These are phyloP conservation scores for Scomber colias DNA, from an alignment of 2,113 vertebrate genomes.

Conservation along the genomic window DNA sequence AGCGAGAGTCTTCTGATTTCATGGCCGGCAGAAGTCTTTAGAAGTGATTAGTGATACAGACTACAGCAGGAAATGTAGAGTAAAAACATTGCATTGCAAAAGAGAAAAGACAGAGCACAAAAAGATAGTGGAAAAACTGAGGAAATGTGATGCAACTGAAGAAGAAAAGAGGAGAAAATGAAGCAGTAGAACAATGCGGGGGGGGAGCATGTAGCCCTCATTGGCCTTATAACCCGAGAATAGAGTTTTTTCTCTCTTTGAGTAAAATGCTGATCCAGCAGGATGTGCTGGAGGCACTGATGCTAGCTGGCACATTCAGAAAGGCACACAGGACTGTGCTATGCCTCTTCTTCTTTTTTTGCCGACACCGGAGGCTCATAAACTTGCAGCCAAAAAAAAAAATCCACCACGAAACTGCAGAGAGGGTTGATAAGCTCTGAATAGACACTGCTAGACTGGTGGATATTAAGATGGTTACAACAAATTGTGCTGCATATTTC, in stretches of 20 bases:
- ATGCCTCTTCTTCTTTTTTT: constrained; percentile 12
- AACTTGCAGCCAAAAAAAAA: background rate
- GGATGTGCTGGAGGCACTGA: constrained; percentile 19
- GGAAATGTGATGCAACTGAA: constrained; percentile 16
- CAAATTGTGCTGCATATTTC: constrained; percentile 6
- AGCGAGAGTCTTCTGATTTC: constrained; percentile 32
- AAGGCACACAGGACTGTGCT: constrained; percentile 19
- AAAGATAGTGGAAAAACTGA: background rate
- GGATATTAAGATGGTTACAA: constrained; percentile 25
- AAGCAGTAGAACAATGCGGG: background rate
- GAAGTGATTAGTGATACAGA: constrained; percentile 19
- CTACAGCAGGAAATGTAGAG: background rate
- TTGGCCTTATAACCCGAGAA: constrained; percentile 8
- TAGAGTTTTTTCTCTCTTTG: constrained; percentile 15
- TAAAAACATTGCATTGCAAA: background rate
- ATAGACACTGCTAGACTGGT: constrained; percentile 8
- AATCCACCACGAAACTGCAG: background rate
- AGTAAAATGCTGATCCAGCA: constrained; percentile 68
- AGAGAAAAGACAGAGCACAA: background rate
- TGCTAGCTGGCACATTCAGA: constrained; percentile 46
- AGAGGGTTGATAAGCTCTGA: background rate
- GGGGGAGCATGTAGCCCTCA: background rate
- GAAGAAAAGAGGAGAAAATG: background rate
- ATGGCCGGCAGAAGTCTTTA: constrained; percentile 38
- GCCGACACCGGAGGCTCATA: background rate